A percentile compares a stretch with the other conserved stretches of the same genome.
phyloP scores from a whole-genome alignment of 2,888 invertebrate species.

The Drosophila histrio region DNA sequence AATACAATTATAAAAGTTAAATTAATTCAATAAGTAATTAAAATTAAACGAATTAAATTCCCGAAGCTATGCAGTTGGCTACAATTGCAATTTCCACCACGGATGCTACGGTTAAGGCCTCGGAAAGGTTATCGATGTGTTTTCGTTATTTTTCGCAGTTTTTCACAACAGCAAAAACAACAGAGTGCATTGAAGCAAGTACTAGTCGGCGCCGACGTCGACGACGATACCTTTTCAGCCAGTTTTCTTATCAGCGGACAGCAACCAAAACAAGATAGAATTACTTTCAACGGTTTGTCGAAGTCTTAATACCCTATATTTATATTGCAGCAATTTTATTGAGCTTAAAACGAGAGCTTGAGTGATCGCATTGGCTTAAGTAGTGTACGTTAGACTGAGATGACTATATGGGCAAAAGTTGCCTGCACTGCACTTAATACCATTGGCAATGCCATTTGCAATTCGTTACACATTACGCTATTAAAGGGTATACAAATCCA shows the following conservation, averaged over 20 bases:
- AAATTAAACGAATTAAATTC: too few relatives aligned
- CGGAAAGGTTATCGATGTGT: constrained; percentile 68
- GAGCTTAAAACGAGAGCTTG: background rate
- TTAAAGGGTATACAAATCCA: constrained; percentile 15
- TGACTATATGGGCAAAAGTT: background rate
- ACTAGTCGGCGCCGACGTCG: background rate
- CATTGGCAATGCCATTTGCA: background rate
- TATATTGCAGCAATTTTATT: background rate
- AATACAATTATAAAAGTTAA: too few relatives aligned
- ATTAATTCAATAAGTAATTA: too few relatives aligned
- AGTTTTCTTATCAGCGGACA: constrained; percentile 58
- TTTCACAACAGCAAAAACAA: constrained; percentile 26
- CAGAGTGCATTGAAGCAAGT: constrained; percentile 7
- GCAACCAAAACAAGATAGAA: constrained; percentile 17
- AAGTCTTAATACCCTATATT: constrained; percentile 4
- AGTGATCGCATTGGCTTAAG: background rate
- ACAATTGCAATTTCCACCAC: constrained; percentile 43
- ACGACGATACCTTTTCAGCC: constrained; percentile 12
- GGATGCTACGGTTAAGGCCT: constrained; percentile 38
- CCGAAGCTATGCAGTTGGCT: constrained; percentile 12
- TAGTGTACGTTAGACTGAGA: background rate
- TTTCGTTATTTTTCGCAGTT: constrained; percentile 59
- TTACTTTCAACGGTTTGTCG: background rate
- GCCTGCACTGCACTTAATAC: background rate
- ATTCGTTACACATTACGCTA: background rate